Percentiles rank a stretch among this genome's conserved stretches.
These are phyloP conservation scores for Cantharis nigra DNA, from an alignment of 2,888 invertebrate genomes.

Conservation along the genomic window DNA sequence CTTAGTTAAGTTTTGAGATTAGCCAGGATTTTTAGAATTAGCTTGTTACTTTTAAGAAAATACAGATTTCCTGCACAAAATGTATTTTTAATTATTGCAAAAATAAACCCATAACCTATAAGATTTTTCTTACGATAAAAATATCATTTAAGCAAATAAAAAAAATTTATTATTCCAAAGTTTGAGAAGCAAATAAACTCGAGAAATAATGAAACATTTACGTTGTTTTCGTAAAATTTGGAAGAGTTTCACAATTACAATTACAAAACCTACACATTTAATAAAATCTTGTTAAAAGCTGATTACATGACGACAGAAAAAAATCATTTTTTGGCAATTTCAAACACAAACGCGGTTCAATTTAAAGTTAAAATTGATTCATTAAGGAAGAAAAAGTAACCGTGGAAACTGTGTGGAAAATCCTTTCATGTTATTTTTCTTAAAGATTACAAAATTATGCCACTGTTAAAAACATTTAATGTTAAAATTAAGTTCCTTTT, in stretches of 20 bases:
- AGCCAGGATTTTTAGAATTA: no score
- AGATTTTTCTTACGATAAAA: no score
- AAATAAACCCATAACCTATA: no score
- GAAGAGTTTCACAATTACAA: background rate
- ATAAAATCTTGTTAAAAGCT: background rate
- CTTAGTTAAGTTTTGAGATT: no score
- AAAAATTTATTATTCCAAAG: background rate
- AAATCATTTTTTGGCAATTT: no score
- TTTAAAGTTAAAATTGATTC: background rate
- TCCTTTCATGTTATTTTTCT: background rate
- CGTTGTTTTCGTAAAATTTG: background rate
- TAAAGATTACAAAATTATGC: no score
- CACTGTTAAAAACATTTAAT: no score
- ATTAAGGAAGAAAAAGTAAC: background rate
- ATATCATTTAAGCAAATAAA: background rate
- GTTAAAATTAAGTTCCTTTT: no score
- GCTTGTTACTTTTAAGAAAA: no score
- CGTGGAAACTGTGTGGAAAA: background rate
- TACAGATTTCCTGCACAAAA: no score
- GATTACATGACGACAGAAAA: background rate
- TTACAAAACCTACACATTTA: background rate
- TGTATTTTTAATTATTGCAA: no score
- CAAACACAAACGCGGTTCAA: background rate
- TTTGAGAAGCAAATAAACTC: background rate
- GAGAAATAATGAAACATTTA: background rate